Conservation (phyloP, 2,797 vertebrate species). For the Corythornis leucogaster region DNA sequence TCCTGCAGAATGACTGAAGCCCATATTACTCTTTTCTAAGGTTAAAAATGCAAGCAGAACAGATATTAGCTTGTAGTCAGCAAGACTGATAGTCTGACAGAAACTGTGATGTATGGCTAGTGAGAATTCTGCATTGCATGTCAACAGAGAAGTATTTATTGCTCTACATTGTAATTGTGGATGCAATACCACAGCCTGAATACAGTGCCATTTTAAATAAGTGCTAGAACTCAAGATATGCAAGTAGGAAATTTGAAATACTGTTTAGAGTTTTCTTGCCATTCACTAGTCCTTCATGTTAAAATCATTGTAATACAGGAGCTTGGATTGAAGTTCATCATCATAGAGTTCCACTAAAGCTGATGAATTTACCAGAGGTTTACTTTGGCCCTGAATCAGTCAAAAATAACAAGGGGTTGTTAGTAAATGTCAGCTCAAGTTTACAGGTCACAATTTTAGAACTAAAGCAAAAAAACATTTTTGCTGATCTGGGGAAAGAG, state of each 20-base stretch:
- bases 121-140: background rate
- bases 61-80: background rate
- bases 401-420: background rate
- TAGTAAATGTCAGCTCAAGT: background rate
- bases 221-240: constrained; percentile 22
- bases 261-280: background rate
- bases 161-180: background rate
- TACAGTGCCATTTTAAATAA: background rate
- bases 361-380: background rate
- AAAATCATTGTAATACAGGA: background rate
- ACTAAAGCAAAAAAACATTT: background rate
- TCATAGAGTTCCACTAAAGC: background rate
- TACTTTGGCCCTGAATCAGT: background rate
- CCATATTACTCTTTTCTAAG: background rate
- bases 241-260: background rate
- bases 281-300: background rate
- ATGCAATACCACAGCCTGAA: background rate
- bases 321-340: background rate
- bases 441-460: background rate
- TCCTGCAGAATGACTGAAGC: background rate
- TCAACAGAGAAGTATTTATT: constrained; percentile 48
- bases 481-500: background rate
- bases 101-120: background rate
- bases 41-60: background rate
- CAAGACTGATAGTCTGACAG: background rate